These are phyloP conservation scores for Salvator merianae DNA, from an alignment of 2,113 vertebrate genomes.

Conservation along the genomic window DNA sequence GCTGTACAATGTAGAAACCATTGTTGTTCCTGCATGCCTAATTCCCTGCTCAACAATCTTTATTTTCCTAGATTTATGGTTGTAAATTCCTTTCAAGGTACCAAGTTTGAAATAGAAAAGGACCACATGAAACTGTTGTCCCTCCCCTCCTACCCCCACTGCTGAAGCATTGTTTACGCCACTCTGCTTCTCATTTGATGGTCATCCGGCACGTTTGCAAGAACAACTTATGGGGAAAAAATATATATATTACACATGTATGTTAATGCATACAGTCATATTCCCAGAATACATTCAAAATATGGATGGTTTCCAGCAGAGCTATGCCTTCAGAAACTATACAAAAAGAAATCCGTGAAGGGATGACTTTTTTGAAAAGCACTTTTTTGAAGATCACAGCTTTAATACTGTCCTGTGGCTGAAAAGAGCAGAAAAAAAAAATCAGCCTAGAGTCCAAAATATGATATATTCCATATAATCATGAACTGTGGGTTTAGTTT, in stretches of 20 bases:
- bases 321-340: constrained; percentile 63
- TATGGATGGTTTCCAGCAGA: constrained; percentile 62
- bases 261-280: neutral
- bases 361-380: constrained; percentile 39
- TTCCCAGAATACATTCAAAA: constrained; percentile 61
- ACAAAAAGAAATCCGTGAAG: constrained; percentile 50
- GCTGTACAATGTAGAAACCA: constrained; percentile 90
- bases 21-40: constrained; percentile 92
- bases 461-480: constrained; percentile 52
- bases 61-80: constrained; percentile 75
- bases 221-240: constrained; percentile 61
- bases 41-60: constrained; percentile 71
- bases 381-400: constrained; percentile 69
- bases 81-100: constrained; percentile 77
- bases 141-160: constrained; percentile 21
- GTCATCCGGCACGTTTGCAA: constrained; percentile 67
- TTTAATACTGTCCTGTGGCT: constrained; percentile 67
- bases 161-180: constrained; percentile 77
- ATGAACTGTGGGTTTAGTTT: constrained; percentile 59
- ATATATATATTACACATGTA: neutral
- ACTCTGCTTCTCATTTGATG: constrained; percentile 70
- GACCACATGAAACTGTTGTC: constrained; percentile 66
- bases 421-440: constrained; percentile 40
- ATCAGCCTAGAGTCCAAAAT: constrained; percentile 53
- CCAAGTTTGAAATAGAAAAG: constrained; percentile 71